Evolutionary conservation across 2,888 invertebrate species (phyloP).

Genomic region (Nezara viridula): DNA sequence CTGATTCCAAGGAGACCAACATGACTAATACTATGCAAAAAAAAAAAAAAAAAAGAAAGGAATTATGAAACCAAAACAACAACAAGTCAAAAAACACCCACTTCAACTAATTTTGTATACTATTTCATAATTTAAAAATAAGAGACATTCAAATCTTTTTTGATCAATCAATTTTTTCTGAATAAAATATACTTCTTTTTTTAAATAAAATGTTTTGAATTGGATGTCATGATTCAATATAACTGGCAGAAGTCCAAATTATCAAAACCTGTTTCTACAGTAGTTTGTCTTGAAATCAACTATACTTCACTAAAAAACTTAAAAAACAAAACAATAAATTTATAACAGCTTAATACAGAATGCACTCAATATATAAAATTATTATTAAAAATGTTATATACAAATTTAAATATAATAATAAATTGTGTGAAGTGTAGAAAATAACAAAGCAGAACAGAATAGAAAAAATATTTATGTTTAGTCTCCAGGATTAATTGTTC

Average conservation of each 20-base stretch:
- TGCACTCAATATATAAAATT: not conserved
- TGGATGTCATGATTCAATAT: not conserved
- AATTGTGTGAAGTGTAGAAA: too few species aligned
- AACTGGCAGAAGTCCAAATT: not conserved
- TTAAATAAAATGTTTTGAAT: not conserved
- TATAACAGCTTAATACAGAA: not conserved
- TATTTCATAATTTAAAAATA: not conserved
- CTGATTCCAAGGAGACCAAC: not conserved
- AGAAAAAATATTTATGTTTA: too few species aligned
- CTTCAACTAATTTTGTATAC: not conserved
- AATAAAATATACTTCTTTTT: not conserved
- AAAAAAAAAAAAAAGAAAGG: not conserved
- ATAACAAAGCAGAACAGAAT: too few species aligned
- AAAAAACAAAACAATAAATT: not conserved
- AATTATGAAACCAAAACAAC: not conserved
- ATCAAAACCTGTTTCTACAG: not conserved
- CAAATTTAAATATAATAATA: not conserved
- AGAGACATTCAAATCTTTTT: too few species aligned
- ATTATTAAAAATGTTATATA: not conserved
- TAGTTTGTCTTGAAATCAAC: not conserved
- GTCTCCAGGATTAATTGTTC: too few species aligned
- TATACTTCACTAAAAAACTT: not conserved
- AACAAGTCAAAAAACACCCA: not conserved
- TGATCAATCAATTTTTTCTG: too few species aligned
- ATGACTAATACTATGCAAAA: not conserved